Base-by-base conservation (phyloP, 2,888 invertebrate genomes). In the Cryptus armator region DNA sequence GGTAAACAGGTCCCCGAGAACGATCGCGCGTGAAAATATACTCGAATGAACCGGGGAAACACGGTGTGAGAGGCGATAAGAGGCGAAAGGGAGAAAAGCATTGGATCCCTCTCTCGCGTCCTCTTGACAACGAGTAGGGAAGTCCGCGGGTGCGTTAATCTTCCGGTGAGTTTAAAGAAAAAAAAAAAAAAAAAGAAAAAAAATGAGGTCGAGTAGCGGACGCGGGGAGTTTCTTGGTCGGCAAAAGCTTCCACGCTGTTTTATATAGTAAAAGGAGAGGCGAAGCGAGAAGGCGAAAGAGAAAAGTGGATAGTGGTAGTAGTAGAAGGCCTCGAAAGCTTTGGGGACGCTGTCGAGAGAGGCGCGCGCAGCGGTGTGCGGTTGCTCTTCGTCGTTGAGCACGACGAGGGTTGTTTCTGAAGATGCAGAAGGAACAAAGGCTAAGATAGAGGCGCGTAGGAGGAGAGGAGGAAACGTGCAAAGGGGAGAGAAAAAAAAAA, bases 61-160 rank as follows among this genome's bases (percentile, higher is more conserved):
- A 37, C 64, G 67, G 72, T 46, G 75, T 48, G 82, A 76, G 74
- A 48, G 74, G 48, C 56, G 74, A 83, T 84, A 84, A 82, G 72
- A 80, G 84, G 62, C 48, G 16, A 62, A 82, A 64, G 80, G 44
- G 37, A 43, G n/a, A 70, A 51, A 29, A 37, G 29, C 53, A 24
- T 32, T n/a, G 24, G 53, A 44, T 19, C 51, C 16, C 46, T 19
- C 48, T n/a, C 19, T n/a, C 56, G 44, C 44, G 29, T 10, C n/a
- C 72, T 29, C 43, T 16, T 10, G 56, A 9, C 56, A 10, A 37
- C 64, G 16, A 10, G 32, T 9, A 9, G 64, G 16, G 16, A 14
- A 43, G 37, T 48, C 48, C 64, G 68, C 75, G 76, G 64, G 87
- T 87, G 90, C 87, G 90, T 90, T 90, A 91, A 91, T 91, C 87